Base-by-base conservation (phyloP, 2,888 invertebrate species). In the Harmothoe impar region DNA sequence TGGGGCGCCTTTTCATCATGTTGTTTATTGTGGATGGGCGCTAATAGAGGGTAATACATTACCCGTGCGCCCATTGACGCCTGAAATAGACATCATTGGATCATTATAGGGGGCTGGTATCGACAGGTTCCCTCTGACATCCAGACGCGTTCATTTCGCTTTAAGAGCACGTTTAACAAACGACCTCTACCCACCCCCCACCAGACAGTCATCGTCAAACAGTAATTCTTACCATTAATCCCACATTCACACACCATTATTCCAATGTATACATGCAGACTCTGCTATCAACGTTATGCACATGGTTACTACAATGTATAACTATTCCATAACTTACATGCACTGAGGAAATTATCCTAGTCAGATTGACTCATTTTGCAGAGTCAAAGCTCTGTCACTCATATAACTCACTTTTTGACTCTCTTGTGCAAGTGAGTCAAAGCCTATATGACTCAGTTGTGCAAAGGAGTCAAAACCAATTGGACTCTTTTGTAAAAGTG, bases 41-140 rank as follows among this genome's bases (percentile, higher is more conserved):
- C 86, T 86, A 86, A 86, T 86, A 54, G 86, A 29, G 86, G 86
- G 86, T 86, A 52, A 86, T 86, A 86, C 86, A 86, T 86, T 86
- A 86, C 86, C 17, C 43, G 54, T 10, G 54, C 86, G 86, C 29
- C 86, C 56, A 52, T 54, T 86, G 86, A 86, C 54, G 86, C 86
- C 52, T 86, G 86, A 86, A 86, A 86, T 86, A 54, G 86, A 86
- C 86, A 86, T 56, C 54, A 86, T 86, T 86, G 86, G 86, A 86
- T 86, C 86, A 86, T 86, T 86, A 86, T 86, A 29, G 56, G 86
- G 20, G 17, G 54, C 56, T 15, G 54, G 54, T 56, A 86, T 86
- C 31, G 86, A 86, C 86, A 25, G 29, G 31, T 86, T 52, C 84
- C 72, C 43, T 3, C 25, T 72, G 72, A 72, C 72, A 29, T 29